Evolutionary conservation across 2,888 invertebrate species (phyloP), one percentile per base, ranked within the genome.

Genomic region (Macrophya alboannulata): DNA sequence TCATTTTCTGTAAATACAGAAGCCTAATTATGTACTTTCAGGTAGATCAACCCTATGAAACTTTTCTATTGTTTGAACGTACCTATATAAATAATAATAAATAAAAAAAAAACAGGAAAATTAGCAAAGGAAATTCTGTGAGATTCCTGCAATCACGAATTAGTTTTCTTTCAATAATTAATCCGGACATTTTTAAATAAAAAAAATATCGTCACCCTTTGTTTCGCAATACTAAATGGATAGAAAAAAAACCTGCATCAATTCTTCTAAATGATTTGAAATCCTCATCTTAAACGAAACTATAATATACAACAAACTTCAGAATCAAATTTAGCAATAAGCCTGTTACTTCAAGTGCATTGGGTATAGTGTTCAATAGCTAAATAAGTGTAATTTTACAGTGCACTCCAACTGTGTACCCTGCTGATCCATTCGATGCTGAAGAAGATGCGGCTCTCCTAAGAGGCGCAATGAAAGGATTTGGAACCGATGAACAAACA

Each of bases 401-500:
- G 97, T 95, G 95, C 86, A 96, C 95, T 85, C 97, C 98, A 85
- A 98, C 98, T 6, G 96, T 98, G 51, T 95, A 96, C 59, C 96
- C 97, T 9, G 96, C 95, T n/a, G 95, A 96, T 88, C 96, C 96
- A 0, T 98, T 98, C 94, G 96, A 98, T 91, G 95, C 98, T 5
- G 95, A 97, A 48, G 95, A 95, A 12, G 98, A 98, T 95, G 98
- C 98, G 0, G 96, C 97, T 89, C 94, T 96, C 1, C 95, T 98
- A 40, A 95, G 98, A n/a, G 97, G 97, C 90, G 98, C 98, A 0
- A 98, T 98, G 98, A 98, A 98, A 94, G 98, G 98, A 82, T 96
- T 97, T 89, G 98, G 98, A 51, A 99, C 99, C 0, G 98, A 99
- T 92, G 99, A 99, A 93, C 97, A 97, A 91, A 95, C 97, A 0